Evolutionary conservation across 2,888 invertebrate genomes (phyloP).

Genomic region (Dasysyrphus albostriatus): DNA sequence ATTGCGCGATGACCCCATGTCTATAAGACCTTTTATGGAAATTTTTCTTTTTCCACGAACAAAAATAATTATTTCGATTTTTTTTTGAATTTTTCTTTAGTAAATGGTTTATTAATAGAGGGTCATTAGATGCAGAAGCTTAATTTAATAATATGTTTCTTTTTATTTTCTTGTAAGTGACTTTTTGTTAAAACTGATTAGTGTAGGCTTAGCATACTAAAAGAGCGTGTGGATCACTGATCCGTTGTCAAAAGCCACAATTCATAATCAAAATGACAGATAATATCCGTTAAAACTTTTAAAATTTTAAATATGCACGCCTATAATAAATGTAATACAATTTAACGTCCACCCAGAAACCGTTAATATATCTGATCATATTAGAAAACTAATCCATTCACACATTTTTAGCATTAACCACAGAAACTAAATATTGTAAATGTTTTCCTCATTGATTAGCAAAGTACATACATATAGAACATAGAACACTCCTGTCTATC

Average conservation of each 20-base stretch:
- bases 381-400: constrained; percentile 37
- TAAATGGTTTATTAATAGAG: constrained; percentile 36
- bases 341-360: constrained; percentile 20
- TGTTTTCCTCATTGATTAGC: constrained; percentile 50
- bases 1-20: constrained; percentile 34
- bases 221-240: constrained; percentile 44
- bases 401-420: constrained; percentile 51
- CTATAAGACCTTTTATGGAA: constrained; percentile 59
- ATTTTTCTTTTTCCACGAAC: constrained; percentile 2
- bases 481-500: constrained; percentile 9
- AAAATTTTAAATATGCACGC: constrained; percentile 31
- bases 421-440: constrained; percentile 50
- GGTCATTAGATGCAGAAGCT: constrained; percentile 55
- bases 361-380: constrained; percentile 3
- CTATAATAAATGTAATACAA: neutral
- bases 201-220: neutral
- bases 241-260: constrained; percentile 36
- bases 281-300: constrained; percentile 32
- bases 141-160: constrained; percentile 20
- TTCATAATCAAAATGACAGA: constrained; percentile 45
- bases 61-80: neutral
- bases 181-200: neutral
- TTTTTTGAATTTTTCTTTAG: constrained; percentile 7
- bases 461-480: neutral
- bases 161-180: neutral